Evolutionary conservation across 2,113 vertebrate genomes (phyloP).

Genomic region (Baryphthengus martii): DNA sequence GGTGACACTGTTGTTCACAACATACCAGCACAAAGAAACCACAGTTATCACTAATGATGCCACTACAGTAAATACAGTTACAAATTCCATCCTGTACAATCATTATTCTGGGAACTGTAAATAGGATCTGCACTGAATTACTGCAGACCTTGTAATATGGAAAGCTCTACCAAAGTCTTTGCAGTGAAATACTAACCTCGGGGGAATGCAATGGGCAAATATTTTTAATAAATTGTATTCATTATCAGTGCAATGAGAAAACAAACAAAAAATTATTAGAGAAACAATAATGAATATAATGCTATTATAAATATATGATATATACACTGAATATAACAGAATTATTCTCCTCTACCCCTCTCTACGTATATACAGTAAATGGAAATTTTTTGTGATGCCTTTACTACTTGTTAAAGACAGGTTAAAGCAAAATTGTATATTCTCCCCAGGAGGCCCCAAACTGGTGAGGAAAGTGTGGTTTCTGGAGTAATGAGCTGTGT

Average conservation of each 20-base stretch:
- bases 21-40: neutral
- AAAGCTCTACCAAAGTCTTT: neutral
- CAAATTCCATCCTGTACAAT: neutral
- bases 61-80: neutral
- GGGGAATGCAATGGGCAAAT: neutral
- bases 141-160: accelerated
- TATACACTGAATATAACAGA: neutral
- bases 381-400: neutral
- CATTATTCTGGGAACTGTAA: neutral
- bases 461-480: accelerated
- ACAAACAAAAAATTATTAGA: neutral
- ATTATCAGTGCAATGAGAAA: neutral
- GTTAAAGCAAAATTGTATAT: neutral
- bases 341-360: neutral
- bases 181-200: neutral
- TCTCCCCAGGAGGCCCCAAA: neutral
- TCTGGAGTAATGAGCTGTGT: neutral
- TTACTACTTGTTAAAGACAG: neutral
- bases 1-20: neutral
- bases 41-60: neutral
- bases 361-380: accelerated
- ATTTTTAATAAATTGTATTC: neutral
- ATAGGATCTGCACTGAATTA: neutral
- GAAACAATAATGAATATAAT: neutral
- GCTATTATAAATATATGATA: neutral